phyloP scores from a whole-genome alignment of 2,888 invertebrate species.

The Herminia tarsipennalis region DNA sequence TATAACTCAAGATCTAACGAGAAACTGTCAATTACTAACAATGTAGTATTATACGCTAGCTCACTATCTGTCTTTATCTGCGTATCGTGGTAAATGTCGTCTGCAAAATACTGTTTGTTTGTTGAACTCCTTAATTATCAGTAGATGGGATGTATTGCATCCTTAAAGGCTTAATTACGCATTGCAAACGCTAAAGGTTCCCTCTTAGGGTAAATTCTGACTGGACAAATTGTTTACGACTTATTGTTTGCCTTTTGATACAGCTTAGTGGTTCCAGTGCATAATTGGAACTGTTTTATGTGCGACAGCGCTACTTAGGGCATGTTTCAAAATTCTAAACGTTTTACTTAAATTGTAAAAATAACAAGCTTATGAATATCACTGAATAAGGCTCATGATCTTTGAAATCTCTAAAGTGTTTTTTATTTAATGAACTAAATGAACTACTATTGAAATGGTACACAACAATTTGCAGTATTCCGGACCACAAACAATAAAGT shows the following conservation, averaged over 20 bases:
- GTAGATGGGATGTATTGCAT: slow-evolving; percentile 53
- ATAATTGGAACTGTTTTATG: not conserved
- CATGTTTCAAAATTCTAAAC: no score
- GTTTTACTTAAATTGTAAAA: no score
- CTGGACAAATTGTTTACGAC: slow-evolving; percentile 13
- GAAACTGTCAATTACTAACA: slow-evolving; percentile 41
- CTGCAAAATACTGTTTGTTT: slow-evolving; percentile 43
- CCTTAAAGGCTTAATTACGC: slow-evolving; percentile 63
- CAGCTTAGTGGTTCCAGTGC: not conserved
- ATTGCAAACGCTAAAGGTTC: slow-evolving; percentile 35
- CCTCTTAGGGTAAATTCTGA: slow-evolving; percentile 28
- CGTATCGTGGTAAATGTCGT: slow-evolving; percentile 39
- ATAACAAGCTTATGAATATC: no score
- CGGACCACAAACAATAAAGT: no score
- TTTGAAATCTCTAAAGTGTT: no score
- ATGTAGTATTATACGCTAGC: slow-evolving; percentile 28
- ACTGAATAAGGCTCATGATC: no score
- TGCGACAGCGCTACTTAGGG: no score
- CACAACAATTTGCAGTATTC: no score
- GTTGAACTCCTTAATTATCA: slow-evolving; percentile 56
- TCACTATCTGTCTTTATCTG: slow-evolving; percentile 35
- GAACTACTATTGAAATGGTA: no score
- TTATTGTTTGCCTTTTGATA: not conserved
- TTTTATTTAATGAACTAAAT: no score
- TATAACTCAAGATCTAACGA: slow-evolving; percentile 29